Conservation (phyloP, 2,797 vertebrate species). For the Pseudomugil gertrudae region DNA sequence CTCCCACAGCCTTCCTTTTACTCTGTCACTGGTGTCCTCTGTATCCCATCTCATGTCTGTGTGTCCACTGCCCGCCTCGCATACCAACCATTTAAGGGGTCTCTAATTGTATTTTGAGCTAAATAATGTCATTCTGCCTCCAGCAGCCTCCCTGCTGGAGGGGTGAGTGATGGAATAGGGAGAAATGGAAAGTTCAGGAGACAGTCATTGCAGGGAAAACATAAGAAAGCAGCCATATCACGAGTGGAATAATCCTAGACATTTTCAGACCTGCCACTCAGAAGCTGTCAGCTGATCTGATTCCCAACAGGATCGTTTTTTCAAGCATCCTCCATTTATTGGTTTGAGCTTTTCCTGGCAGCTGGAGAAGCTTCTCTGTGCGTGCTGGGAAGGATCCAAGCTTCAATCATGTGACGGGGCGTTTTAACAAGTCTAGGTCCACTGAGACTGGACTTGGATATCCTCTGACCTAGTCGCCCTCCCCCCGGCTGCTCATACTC, state of each 20-base stretch:
- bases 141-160: background rate
- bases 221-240: conserved; percentile 7
- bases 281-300: conserved; percentile 23
- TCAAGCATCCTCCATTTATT: background rate
- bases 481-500: conserved; percentile 22
- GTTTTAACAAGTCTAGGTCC: conserved; percentile 67
- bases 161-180: conserved; percentile 35
- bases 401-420: conserved; percentile 58
- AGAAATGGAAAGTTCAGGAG: conserved; percentile 33
- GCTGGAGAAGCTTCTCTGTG: conserved; percentile 1
- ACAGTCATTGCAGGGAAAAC: conserved; percentile 7
- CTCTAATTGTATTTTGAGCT: conserved; percentile 88
- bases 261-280: conserved; percentile 12
- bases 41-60: conserved; percentile 34
- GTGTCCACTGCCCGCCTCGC: background rate
- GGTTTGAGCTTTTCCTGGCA: background rate
- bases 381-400: conserved; percentile 9
- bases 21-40: conserved; percentile 22
- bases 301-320: background rate
- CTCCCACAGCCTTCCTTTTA: conserved; percentile 46
- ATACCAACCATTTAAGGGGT: conserved; percentile 73
- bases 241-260: conserved; percentile 5
- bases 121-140: conserved; percentile 72
- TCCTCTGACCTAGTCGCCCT: conserved; percentile 30
- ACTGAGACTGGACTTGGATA: conserved; percentile 42